Evolutionary conservation across 2,113 vertebrate species (phyloP).

Genomic region (Narcine bancroftii): DNA sequence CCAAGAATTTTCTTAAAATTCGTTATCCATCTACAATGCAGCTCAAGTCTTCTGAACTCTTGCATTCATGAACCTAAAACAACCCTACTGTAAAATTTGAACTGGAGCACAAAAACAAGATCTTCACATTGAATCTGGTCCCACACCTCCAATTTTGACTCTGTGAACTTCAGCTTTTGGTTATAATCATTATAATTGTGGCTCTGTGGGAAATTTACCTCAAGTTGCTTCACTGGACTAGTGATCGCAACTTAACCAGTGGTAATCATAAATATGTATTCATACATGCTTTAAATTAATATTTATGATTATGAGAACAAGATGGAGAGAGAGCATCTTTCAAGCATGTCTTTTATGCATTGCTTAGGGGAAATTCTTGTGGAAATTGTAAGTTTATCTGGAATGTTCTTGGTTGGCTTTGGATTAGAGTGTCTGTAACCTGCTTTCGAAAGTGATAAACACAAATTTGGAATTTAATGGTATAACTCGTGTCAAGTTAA

Average conservation of each 20-base stretch:
- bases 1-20: neutral
- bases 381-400: neutral
- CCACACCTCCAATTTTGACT: neutral
- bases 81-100: neutral
- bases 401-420: neutral
- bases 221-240: neutral
- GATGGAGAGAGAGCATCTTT: neutral
- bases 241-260: neutral
- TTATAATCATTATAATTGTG: neutral
- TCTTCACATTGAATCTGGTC: neutral
- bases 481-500: neutral
- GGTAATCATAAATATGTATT: neutral
- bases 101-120: neutral
- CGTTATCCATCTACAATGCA: neutral
- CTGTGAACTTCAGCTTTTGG: neutral
- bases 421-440: conserved; percentile 29
- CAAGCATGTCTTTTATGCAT: neutral
- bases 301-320: neutral
- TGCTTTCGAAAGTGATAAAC: neutral
- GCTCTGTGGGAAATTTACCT: neutral
- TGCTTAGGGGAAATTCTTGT: neutral
- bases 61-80: neutral
- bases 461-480: neutral
- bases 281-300: neutral
- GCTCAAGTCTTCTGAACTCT: too few species aligned